A percentile compares a stretch with the other conserved stretches of the same genome.
phyloP scores from a whole-genome alignment of 2,113 vertebrate genomes.

The Dasypus novemcinctus region DNA sequence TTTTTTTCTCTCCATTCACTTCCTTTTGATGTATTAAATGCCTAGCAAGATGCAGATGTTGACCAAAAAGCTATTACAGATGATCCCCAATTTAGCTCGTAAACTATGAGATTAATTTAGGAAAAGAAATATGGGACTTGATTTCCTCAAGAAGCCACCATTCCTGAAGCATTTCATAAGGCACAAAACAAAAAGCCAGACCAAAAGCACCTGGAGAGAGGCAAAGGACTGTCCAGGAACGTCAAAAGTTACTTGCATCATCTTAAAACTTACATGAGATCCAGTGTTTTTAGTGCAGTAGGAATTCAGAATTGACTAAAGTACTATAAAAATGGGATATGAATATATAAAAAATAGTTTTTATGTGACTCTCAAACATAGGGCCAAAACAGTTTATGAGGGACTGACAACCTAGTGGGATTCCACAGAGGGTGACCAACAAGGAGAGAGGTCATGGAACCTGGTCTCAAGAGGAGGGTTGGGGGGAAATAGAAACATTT shows the following conservation, averaged over 20 bases:
- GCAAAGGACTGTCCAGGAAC: not conserved
- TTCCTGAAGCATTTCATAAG: not conserved
- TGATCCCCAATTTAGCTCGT: not conserved
- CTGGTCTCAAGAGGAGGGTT: not conserved
- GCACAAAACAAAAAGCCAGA: not conserved
- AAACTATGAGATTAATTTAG: constrained; percentile 12
- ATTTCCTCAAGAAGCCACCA: not conserved
- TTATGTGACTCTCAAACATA: not conserved
- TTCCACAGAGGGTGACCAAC: not conserved
- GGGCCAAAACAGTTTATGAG: not conserved
- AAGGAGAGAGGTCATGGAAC: not conserved
- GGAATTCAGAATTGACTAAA: not conserved
- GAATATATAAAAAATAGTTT: not conserved
- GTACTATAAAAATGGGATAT: not conserved
- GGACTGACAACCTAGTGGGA: not conserved
- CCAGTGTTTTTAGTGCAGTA: not conserved
- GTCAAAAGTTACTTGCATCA: not conserved
- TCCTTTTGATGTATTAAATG: not conserved
- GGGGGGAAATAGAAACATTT: not conserved
- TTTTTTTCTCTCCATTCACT: not conserved
- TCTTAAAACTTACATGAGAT: not conserved
- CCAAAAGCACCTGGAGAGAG: not conserved
- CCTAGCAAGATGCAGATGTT: not conserved
- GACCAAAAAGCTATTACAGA: not conserved
- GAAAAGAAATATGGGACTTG: constrained; percentile 19